phyloP scores from a whole-genome alignment of 1,140 invertebrate species.

The Camponotus pennsylvanicus region DNA sequence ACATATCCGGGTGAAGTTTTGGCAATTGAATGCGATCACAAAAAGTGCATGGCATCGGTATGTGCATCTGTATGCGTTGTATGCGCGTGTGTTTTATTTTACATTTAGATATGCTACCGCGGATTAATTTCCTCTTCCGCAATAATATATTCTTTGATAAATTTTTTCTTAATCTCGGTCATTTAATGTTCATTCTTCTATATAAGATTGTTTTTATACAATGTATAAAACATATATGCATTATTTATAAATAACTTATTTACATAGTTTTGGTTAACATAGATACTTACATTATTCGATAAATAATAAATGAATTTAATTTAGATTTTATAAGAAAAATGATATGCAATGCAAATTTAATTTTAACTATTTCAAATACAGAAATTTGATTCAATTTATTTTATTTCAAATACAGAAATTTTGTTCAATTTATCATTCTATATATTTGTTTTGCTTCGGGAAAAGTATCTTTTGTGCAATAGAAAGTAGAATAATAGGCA shows the following conservation, averaged over 20 bases:
- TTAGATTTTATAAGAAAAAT: background rate
- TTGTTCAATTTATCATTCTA: background rate
- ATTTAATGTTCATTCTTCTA: background rate
- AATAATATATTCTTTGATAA: background rate
- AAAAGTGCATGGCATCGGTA: background rate
- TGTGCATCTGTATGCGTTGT: background rate
- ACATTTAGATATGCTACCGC: background rate
- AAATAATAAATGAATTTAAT: background rate
- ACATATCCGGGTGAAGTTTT: conserved; percentile 17
- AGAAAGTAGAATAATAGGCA: conserved; percentile 1
- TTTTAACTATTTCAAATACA: background rate
- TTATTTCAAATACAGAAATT: background rate
- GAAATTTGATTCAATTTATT: background rate
- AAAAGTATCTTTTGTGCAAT: background rate
- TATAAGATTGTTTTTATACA: background rate
- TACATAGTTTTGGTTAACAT: background rate
- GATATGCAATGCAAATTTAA: background rate
- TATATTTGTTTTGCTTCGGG: background rate
- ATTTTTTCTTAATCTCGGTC: background rate
- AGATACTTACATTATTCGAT: background rate
- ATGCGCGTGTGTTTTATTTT: background rate
- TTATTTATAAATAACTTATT: background rate
- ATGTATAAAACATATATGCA: too few species aligned
- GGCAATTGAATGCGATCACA: conserved; percentile 34
- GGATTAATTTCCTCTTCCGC: background rate